A percentile compares a stretch with the other conserved stretches of the same genome.
Evolutionary conservation across 2,888 invertebrate genomes (phyloP).

Genomic region (Drosophila maculinotata): DNA sequence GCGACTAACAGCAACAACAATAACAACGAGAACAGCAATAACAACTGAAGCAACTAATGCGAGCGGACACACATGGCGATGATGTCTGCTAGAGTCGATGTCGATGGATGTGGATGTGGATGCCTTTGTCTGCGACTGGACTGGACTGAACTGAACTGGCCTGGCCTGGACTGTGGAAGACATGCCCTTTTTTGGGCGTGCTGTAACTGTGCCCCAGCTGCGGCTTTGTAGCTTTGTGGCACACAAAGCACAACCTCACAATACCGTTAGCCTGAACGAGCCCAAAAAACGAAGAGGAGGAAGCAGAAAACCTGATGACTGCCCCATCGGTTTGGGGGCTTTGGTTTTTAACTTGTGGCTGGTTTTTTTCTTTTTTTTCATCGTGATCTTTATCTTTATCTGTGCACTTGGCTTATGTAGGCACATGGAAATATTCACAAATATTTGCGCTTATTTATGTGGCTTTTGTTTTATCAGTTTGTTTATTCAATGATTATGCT

Average conservation of each 20-base stretch:
- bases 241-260: constrained; percentile 47
- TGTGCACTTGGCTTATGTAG: constrained; percentile 58
- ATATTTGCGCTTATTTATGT: constrained; percentile 75
- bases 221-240: constrained; percentile 48
- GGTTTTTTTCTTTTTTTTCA: constrained; percentile 11
- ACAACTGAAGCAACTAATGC: constrained; percentile 27
- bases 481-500: constrained; percentile 73
- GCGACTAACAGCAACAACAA: constrained; percentile 10
- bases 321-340: constrained; percentile 35
- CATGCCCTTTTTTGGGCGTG: constrained; percentile 74
- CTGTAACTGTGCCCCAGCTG: constrained; percentile 61
- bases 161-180: constrained; percentile 33
- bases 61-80: constrained; percentile 69
- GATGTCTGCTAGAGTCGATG: constrained; percentile 26
- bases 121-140: constrained; percentile 50
- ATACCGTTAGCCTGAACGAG: constrained; percentile 71
- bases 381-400: constrained; percentile 72
- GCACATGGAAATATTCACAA: constrained; percentile 60
- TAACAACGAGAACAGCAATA: constrained; percentile 22
- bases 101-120: constrained; percentile 51
- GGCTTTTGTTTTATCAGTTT: constrained; percentile 75
- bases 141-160: neutral
- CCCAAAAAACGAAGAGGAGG: constrained; percentile 13
- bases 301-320: constrained; percentile 45
- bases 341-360: constrained; percentile 20